A percentile compares a stretch with the other conserved stretches of the same genome.
Conservation (phyloP, 2,888 invertebrate genomes). For the Sclerodermus sp. region DNA sequence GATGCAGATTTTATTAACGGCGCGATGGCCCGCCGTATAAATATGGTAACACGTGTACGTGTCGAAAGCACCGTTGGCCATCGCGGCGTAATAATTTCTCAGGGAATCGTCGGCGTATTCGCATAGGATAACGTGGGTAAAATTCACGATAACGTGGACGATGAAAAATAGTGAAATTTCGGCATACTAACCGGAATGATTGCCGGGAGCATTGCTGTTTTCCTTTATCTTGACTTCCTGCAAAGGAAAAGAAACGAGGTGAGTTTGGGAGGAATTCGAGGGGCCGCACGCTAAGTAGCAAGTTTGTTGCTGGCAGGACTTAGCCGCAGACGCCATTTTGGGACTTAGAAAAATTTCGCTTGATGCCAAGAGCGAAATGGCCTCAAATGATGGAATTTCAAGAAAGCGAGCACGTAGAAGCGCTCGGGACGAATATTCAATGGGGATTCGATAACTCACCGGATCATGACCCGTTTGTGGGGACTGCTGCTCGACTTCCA, state of each 20-base stretch:
- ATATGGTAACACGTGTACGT: too few relatives aligned
- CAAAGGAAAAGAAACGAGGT: slow-evolving; percentile 17
- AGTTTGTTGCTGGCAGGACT: slow-evolving; percentile 59
- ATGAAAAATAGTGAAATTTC: background rate
- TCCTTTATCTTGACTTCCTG: slow-evolving; percentile 56
- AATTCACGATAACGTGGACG: too few relatives aligned
- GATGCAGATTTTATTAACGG: too few relatives aligned
- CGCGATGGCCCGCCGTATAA: too few relatives aligned
- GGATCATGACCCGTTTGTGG: slow-evolving; percentile 39
- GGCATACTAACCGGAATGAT: slow-evolving; percentile 53
- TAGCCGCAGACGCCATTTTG: slow-evolving; percentile 84
- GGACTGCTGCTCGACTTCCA: slow-evolving; percentile 49
- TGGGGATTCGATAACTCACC: slow-evolving; percentile 39
- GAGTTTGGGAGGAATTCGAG: too few relatives aligned
- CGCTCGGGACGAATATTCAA: background rate
- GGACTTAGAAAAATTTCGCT: slow-evolving; percentile 75
- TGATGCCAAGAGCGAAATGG: slow-evolving; percentile 62
- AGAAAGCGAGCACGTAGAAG: slow-evolving; percentile 32
- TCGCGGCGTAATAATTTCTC: too few relatives aligned
- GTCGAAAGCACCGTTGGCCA: too few relatives aligned
- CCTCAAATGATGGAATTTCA: slow-evolving; percentile 19
- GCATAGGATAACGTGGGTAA: too few relatives aligned
- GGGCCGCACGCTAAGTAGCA: too few relatives aligned
- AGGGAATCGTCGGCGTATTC: too few relatives aligned
- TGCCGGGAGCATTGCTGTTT: slow-evolving; percentile 51